phyloP scores from a whole-genome alignment of 1,140 invertebrate species.

The Procambarus virginalis region DNA sequence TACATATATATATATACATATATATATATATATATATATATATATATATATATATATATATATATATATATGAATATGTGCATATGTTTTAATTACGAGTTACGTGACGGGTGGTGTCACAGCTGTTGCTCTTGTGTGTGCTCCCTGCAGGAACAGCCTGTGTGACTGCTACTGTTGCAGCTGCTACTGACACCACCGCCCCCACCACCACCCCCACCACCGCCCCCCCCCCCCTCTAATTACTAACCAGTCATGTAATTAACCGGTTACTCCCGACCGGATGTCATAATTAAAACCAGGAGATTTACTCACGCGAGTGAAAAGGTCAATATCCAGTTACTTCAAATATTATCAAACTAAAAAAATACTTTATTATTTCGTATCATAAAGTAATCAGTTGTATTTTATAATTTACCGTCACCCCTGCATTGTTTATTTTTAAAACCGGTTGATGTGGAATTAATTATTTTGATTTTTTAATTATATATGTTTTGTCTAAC shows the following conservation, averaged over 20 bases:
- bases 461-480: too few species aligned
- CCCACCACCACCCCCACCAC: too few species aligned
- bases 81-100: neutral
- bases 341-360: too few species aligned
- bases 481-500: too few species aligned
- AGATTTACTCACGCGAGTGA: neutral
- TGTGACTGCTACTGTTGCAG: neutral
- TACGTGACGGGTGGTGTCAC: neutral
- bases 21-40: neutral
- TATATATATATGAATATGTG: neutral
- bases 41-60: conserved; percentile 26
- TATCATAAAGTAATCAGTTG: too few species aligned
- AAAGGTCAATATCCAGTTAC: neutral
- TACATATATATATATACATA: neutral
- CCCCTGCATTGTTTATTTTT: too few species aligned
- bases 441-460: too few species aligned
- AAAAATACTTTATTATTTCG: too few species aligned
- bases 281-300: neutral
- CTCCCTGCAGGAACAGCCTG: neutral
- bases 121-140: neutral
- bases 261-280: neutral
- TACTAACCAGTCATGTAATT: neutral
- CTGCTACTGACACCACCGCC: neutral
- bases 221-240: too few species aligned
- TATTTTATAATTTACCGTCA: too few species aligned